A percentile compares a stretch with the other conserved stretches of the same genome.
phyloP scores from a whole-genome alignment of 2,888 invertebrate species.

The Plebejus melissa region DNA sequence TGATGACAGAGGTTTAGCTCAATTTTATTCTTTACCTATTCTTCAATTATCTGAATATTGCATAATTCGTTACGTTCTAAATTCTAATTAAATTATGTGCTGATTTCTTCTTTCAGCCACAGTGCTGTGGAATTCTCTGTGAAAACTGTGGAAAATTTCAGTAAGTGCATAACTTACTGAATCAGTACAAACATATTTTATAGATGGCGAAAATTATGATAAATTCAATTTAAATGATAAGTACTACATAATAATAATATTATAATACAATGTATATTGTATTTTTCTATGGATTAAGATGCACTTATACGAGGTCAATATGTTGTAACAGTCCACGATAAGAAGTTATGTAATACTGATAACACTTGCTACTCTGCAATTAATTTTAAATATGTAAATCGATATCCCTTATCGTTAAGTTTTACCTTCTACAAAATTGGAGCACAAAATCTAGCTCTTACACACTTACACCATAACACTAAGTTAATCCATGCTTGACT shows the following conservation, averaged over 20 bases:
- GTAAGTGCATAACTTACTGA: neutral
- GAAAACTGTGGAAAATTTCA: too few species aligned
- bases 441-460: too few species aligned
- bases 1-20: neutral
- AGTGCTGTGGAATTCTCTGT: too few species aligned
- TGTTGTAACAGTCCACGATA: neutral
- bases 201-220: neutral
- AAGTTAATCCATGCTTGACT: too few species aligned
- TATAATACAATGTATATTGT: neutral
- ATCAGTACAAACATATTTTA: neutral
- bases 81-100: neutral
- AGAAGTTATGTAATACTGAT: neutral
- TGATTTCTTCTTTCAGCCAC: neutral
- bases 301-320: neutral
- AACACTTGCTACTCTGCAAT: neutral
- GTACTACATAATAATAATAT: too few species aligned
- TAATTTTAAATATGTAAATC: neutral
- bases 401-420: neutral
- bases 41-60: neutral
- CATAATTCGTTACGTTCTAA: neutral
- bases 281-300: neutral
- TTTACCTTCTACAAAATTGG: neutral
- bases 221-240: neutral
- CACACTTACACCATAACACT: too few species aligned
- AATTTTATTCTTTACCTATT: neutral